These are phyloP conservation scores for Caenorhabditis zanzibari DNA, from an alignment of 2,888 invertebrate genomes.

Conservation along the genomic window DNA sequence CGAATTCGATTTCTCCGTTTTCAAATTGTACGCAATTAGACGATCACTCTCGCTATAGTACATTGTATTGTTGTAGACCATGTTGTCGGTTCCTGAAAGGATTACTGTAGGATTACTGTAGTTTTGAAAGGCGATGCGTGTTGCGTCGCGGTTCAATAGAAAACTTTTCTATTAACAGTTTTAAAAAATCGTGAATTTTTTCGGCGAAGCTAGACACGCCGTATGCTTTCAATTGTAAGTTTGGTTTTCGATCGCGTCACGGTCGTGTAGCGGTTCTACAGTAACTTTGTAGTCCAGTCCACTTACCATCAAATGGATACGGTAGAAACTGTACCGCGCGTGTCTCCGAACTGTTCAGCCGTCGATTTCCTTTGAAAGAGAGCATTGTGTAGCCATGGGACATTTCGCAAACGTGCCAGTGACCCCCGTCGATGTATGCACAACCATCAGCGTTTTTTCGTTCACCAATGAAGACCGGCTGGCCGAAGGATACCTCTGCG, in stretches of 20 bases:
- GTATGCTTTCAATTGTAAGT: too few species aligned
- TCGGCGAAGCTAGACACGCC: too few species aligned
- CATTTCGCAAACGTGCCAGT: constrained; percentile 70
- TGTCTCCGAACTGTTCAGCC: constrained; percentile 63
- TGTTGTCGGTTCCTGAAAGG: constrained; percentile 66
- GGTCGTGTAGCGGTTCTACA: too few species aligned
- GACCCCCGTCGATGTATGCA: constrained; percentile 62
- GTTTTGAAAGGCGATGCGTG: too few species aligned
- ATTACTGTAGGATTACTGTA: not conserved
- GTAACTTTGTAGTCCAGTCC: not conserved
- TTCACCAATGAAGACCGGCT: constrained; percentile 54
- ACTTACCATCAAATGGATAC: constrained; percentile 65
- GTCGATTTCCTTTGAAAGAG: constrained; percentile 56
- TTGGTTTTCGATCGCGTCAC: too few species aligned
- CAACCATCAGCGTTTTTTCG: constrained; percentile 63
- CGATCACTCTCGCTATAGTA: constrained; percentile 59
- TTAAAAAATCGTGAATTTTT: too few species aligned
- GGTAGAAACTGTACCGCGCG: constrained; percentile 64
- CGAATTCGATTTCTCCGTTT: constrained; percentile 40
- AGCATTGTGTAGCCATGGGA: constrained; percentile 72
- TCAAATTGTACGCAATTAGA: constrained; percentile 59
- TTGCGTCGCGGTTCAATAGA: too few species aligned
- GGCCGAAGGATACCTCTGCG: constrained; percentile 45
- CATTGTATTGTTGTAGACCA: constrained; percentile 64
- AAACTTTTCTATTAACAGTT: too few species aligned